These are phyloP conservation scores for Gerris buenoi DNA, from an alignment of 1,140 invertebrate species.

Conservation along the genomic window DNA sequence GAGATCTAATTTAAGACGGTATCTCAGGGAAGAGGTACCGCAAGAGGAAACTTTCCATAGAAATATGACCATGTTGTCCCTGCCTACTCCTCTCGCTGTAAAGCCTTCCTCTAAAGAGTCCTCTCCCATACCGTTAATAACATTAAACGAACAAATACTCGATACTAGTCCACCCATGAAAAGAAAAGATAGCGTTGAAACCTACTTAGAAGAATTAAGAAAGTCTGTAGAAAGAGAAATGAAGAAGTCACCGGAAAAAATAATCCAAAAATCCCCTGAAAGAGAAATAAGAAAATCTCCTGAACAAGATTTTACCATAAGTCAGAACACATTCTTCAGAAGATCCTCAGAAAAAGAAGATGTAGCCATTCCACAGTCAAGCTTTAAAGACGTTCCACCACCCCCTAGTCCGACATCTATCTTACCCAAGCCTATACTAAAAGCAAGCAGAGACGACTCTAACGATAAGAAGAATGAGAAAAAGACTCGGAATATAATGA, in stretches of 20 bases:
- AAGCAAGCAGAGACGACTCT: slow-evolving; percentile 7
- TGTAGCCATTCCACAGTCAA: not conserved
- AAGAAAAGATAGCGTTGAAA: slow-evolving; percentile 3
- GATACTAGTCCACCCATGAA: not conserved
- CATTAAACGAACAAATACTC: not conserved
- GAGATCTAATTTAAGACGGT: slow-evolving; percentile 3
- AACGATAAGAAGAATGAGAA: slow-evolving; percentile 8
- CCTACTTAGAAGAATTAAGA: not conserved
- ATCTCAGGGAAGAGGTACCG: not conserved
- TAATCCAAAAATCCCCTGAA: not conserved
- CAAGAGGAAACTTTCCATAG: slow-evolving; percentile 22
- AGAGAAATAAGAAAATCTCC: not conserved
- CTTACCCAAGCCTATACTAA: slow-evolving; percentile 19
- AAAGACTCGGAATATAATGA: not conserved
- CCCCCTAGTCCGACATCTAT: not conserved
- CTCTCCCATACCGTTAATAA: not conserved
- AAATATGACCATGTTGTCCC: not conserved
- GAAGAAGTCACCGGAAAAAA: slow-evolving; percentile 4
- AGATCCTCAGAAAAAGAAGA: not conserved
- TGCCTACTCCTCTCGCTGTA: not conserved
- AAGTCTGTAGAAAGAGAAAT: not conserved
- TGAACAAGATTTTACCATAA: not conserved
- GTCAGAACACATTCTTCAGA: not conserved
- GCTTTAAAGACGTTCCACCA: not conserved
- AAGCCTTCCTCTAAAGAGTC: not conserved